Evolutionary conservation across 2,113 vertebrate genomes (phyloP).

Genomic region (Tympanuchus pallidicinctus): DNA sequence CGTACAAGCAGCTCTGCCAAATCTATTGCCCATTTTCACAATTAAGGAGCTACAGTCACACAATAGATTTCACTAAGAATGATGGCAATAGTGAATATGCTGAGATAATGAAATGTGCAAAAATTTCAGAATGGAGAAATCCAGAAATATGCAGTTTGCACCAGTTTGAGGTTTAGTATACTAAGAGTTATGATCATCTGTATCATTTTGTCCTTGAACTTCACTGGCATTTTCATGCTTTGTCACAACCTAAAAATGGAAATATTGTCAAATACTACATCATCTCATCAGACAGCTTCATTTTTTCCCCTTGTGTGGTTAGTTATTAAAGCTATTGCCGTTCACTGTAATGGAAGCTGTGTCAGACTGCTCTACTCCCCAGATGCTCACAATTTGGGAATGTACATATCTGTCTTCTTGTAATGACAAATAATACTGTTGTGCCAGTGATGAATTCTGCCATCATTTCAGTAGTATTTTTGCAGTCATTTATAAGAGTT

Average conservation of each 20-base stretch:
- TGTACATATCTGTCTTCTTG: neutral
- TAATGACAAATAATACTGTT: neutral
- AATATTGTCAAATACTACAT: neutral
- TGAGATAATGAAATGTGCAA: neutral
- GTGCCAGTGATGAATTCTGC: neutral
- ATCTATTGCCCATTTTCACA: neutral
- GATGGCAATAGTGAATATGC: neutral
- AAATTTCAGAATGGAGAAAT: neutral
- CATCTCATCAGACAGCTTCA: neutral
- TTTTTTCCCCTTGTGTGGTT: rapidly evolving
- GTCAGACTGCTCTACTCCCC: neutral
- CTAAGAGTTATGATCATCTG: neutral
- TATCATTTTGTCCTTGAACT: neutral
- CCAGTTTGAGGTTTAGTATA: neutral
- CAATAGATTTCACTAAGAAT: neutral
- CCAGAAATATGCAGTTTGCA: neutral
- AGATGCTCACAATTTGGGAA: neutral
- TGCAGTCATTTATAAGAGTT: neutral
- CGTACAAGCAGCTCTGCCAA: rapidly evolving
- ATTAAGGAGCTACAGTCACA: neutral
- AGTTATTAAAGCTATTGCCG: neutral
- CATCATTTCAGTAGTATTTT: neutral
- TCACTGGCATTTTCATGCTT: neutral
- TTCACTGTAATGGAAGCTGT: neutral
- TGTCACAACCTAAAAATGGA: neutral